Evolutionary conservation across 2,113 vertebrate species (phyloP).

Genomic region (Lamprologus lemairii): DNA sequence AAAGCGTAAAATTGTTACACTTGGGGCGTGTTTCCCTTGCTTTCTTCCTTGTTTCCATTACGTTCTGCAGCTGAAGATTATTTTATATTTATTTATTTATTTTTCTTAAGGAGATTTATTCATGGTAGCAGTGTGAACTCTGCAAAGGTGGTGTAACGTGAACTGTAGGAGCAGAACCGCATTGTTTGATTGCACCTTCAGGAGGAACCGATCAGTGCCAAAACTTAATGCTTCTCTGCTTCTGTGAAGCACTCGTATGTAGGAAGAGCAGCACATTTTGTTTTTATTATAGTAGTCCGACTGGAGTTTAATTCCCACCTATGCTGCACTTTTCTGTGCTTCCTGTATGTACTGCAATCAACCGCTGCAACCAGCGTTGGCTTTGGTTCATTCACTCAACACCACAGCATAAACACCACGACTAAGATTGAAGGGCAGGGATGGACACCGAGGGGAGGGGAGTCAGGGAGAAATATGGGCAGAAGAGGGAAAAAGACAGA

Average conservation of each 20-base stretch:
- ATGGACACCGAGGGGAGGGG: neutral
- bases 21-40: neutral
- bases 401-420: constrained; percentile 33
- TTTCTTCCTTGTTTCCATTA: neutral
- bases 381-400: constrained; percentile 12
- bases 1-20: neutral
- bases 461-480: neutral
- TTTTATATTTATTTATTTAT: neutral
- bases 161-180: neutral
- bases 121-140: neutral
- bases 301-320: neutral
- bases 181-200: neutral
- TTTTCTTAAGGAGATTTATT: neutral
- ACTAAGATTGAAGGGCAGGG: constrained; percentile 18
- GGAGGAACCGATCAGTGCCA: neutral
- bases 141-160: neutral
- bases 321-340: neutral
- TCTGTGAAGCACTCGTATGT: neutral
- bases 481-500: neutral
- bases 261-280: neutral
- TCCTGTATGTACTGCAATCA: constrained; percentile 25
- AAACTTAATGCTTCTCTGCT: neutral
- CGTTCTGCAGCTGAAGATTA: neutral
- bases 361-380: constrained; percentile 22
- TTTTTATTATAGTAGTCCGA: neutral